phyloP scores from a whole-genome alignment of 92 coral and sea anemone genomes.

The Phymanthus crucifer region DNA sequence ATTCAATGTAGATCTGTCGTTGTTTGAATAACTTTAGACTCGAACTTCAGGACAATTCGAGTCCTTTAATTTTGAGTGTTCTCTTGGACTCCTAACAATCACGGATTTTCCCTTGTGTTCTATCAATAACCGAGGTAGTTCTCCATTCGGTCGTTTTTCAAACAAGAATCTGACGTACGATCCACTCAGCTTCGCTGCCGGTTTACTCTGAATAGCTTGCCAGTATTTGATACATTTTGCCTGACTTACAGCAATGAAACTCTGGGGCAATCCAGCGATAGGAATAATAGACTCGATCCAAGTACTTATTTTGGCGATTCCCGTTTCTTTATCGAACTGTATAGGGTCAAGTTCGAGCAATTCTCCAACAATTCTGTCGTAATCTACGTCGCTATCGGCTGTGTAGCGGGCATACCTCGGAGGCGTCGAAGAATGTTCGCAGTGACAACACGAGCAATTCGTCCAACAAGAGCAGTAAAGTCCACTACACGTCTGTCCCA shows the following conservation, averaged over 20 bases:
- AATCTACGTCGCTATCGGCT: slow-evolving; percentile 82
- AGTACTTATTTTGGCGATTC: slow-evolving; percentile 72
- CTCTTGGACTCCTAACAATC: slow-evolving; percentile 83
- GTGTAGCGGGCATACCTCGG: slow-evolving; percentile 93
- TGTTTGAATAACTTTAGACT: slow-evolving; percentile 20
- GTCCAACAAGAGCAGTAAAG: slow-evolving; percentile 69
- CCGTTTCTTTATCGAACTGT: slow-evolving; percentile 71
- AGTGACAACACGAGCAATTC: slow-evolving; percentile 55
- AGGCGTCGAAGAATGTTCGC: slow-evolving; percentile 53
- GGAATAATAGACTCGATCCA: slow-evolving; percentile 89
- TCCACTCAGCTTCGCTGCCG: slow-evolving; percentile 89
- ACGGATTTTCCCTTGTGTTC: slow-evolving; percentile 94
- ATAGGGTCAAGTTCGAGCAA: slow-evolving; percentile 89
- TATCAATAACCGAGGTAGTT: slow-evolving; percentile 83
- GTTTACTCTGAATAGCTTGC: slow-evolving; percentile 88
- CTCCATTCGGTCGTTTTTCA: slow-evolving; percentile 88
- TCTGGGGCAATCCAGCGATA: slow-evolving; percentile 79
- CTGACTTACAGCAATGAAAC: slow-evolving; percentile 86
- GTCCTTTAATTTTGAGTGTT: slow-evolving; percentile 31
- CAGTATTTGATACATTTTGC: slow-evolving; percentile 97
- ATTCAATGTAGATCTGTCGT: neutral
- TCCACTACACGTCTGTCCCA: slow-evolving; percentile 83
- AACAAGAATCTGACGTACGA: slow-evolving; percentile 91
- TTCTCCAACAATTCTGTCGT: slow-evolving; percentile 81
- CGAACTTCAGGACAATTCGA: slow-evolving; percentile 60